Evolutionary conservation across 2,888 invertebrate genomes (phyloP).

Genomic region (Schizaphis graminum): DNA sequence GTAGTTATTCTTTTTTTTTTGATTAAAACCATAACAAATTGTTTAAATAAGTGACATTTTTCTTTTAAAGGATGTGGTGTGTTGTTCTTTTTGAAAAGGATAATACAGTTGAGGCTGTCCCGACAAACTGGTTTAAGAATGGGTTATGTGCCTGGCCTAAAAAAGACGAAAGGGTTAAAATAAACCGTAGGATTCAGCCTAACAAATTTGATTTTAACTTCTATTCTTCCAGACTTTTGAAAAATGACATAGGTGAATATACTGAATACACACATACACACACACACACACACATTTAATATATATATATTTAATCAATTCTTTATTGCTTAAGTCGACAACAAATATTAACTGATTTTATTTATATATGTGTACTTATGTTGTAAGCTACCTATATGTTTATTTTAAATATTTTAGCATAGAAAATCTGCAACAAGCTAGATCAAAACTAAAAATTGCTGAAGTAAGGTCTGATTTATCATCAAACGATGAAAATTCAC

Average conservation of each 20-base stretch:
- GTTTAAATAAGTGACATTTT: background rate
- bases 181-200: constrained; percentile 16
- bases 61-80: background rate
- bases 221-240: background rate
- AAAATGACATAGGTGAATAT: background rate
- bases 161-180: background rate
- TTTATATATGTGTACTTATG: background rate
- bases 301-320: too few relatives aligned
- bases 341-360: background rate
- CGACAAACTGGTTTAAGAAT: background rate
- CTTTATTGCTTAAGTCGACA: background rate
- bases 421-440: background rate
- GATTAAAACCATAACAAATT: background rate
- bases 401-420: background rate
- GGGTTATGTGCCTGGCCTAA: constrained; percentile 19
- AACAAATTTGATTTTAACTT: constrained; percentile 9
- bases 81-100: constrained; percentile 6
- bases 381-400: too few relatives aligned
- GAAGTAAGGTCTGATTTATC: constrained; percentile 3
- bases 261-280: too few relatives aligned
- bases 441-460: background rate
- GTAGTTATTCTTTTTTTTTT: background rate
- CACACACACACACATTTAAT: too few relatives aligned
- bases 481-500: background rate
- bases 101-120: background rate